Conservation (phyloP, 2,888 invertebrate genomes). For the Luperina testacea region DNA sequence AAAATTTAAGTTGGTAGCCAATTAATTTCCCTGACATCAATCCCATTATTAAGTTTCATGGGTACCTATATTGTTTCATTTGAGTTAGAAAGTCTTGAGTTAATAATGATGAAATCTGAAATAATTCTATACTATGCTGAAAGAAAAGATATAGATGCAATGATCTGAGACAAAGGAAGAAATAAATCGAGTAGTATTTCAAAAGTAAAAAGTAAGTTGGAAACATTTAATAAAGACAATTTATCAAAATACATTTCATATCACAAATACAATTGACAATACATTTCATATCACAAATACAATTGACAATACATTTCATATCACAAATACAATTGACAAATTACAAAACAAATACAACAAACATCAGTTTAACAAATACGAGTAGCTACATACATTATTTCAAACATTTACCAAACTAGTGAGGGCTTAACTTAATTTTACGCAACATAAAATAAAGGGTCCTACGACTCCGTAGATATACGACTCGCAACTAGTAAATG, state of each 20-base stretch:
- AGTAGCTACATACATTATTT: constrained; percentile 36
- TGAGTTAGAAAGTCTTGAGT: not conserved
- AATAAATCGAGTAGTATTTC: constrained; percentile 20
- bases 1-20: too few relatives aligned
- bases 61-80: not conserved
- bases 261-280: not conserved
- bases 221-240: constrained; percentile 18
- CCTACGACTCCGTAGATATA: constrained; percentile 42
- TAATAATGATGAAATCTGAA: not conserved
- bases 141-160: too few relatives aligned
- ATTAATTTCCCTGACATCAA: not conserved
- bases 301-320: not conserved
- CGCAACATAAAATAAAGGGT: constrained; percentile 65
- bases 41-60: not conserved
- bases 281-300: not conserved
- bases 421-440: constrained; percentile 65
- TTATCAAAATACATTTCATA: not conserved
- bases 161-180: not conserved
- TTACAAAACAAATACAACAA: constrained; percentile 11
- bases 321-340: constrained; percentile 14
- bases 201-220: not conserved
- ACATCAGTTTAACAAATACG: constrained; percentile 31
- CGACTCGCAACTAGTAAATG: constrained; percentile 59
- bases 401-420: constrained; percentile 48
- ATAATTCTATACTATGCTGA: not conserved